Evolutionary conservation across 2,888 invertebrate genomes (phyloP), one percentile per base, ranked within the genome.

Genomic region (Polyploca ridens): DNA sequence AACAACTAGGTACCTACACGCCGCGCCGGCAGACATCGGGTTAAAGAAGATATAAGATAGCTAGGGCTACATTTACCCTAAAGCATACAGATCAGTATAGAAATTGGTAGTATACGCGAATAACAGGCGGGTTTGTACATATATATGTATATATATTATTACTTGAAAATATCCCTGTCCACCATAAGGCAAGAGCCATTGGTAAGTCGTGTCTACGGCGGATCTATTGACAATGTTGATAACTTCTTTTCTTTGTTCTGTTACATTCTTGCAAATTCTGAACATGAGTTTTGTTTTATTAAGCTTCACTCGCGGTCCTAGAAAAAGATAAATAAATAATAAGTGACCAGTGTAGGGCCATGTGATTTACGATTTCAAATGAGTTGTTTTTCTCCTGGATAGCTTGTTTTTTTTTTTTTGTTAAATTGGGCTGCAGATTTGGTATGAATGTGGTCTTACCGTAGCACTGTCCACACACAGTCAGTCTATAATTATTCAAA

Each of bases 141-240:
- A 58, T 46, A 11, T 60, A 13, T 27, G 14, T 64, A 33, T 27
- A 57, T 58, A 58, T 46, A 11, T 41, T 49, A 62, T 68, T 82
- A 93, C 94, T 82, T 93, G 93, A 73, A 94, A 93, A 72, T 84
- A 83, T 33, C 92, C 93, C 66, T 89, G 89, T 3, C 91, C 93
- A 60, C 82, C 77, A 5, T 78, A 63, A 10, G 94, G 92, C 67
- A 93, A 69, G 44, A 93, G 79, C 94, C 94, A 94, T 64, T 93
- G 93, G 69, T 92, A 94, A n/a, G 90, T 90, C 1, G 91, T 89
- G 58, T 91, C 93, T 11, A 92, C 81, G 27, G 82, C 68, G 1
- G 94, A 90, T 64, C 81, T 86, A 69, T 94, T 94, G 0, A 88
- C 71, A 10, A 94, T 87, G 49, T 85, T 83, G 44, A 93, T 79